Evolutionary conservation across 2,113 vertebrate genomes (phyloP), one percentile per base, ranked within the genome.

Genomic region (Ursus arctos): DNA sequence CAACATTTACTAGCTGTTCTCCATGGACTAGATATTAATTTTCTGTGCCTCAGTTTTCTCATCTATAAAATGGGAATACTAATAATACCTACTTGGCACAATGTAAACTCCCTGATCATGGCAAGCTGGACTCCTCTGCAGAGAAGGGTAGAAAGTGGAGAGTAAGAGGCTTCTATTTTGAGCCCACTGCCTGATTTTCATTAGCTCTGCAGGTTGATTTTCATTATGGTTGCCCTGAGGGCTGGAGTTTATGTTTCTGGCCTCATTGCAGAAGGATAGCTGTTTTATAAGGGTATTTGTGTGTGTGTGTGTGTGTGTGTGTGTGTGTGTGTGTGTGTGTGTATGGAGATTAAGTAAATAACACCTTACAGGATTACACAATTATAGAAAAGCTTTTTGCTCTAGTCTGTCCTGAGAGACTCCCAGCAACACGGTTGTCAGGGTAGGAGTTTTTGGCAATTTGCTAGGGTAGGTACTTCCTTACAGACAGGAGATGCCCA

Each of bases 81-180:
- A 69, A 69, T n/a, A 85, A 51, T 31, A 74, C 11, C 36, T 40
- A 7, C 43, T 47, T 59, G 43, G 55, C 21, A 61, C n/a, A 47
- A 26, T 43, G 18, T 79, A 57, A 84, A 36, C 26, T 33, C 31
- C 10, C 12, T 43, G 77, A 43, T 47, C 16, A 0, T 33, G n/a
- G 40, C 57, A 59, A 72, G 10, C 21, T 47, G 55, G 31, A 40
- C 16, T 63, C 28, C n/a, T 59, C 15, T n/a, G 18, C 31, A 61
- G 2, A 16, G 28, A 49, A 94, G 6, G 16, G 13, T 59, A 63
- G 36, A 76, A 57, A 67, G 16, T 33, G 12, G 2, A 51, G 51
- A 77, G 40, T 33, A 31, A 67, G 8, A 43, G 14, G 6, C 55
- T 87, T 96, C 76, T 97, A 71, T 91, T 94, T 84, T 91, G 72